Evolutionary conservation across 2,888 invertebrate species (phyloP).

Genomic region (Troides oblongomaculatus): DNA sequence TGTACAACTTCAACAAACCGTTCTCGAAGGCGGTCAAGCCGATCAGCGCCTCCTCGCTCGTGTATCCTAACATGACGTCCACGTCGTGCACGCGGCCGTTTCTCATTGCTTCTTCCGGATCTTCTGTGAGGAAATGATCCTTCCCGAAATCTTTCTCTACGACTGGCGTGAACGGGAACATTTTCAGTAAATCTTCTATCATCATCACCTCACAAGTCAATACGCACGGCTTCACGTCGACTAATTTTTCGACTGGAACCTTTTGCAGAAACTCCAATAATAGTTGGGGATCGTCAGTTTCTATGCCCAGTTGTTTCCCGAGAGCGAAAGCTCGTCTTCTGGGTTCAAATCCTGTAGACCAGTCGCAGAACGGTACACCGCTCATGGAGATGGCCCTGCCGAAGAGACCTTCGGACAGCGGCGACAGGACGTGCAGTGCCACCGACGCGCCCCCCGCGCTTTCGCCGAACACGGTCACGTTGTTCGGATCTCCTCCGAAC

Average conservation of each 20-base stretch:
- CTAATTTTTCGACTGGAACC: slow-evolving; percentile 38
- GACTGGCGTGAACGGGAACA: slow-evolving; percentile 52
- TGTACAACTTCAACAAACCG: slow-evolving; percentile 34
- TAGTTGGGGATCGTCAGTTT: slow-evolving; percentile 42
- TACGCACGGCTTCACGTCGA: slow-evolving; percentile 41
- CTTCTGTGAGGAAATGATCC: slow-evolving; percentile 47
- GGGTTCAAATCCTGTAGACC: slow-evolving; percentile 46
- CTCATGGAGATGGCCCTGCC: slow-evolving; percentile 82
- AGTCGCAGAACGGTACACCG: slow-evolving; percentile 56
- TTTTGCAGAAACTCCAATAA: slow-evolving; percentile 44
- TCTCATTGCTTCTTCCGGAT: slow-evolving; percentile 42
- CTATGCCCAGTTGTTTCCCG: slow-evolving; percentile 45
- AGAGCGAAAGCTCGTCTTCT: slow-evolving; percentile 59
- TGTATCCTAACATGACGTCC: slow-evolving; percentile 85
- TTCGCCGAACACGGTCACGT: slow-evolving; percentile 54
- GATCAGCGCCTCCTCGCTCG: slow-evolving; percentile 81
- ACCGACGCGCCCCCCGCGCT: slow-evolving; percentile 52
- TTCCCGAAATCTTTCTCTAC: slow-evolving; percentile 54
- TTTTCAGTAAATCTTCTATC: slow-evolving; percentile 40
- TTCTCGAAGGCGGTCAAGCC: slow-evolving; percentile 33
- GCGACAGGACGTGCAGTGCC: slow-evolving; percentile 49
- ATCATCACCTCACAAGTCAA: slow-evolving; percentile 43
- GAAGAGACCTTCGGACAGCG: slow-evolving; percentile 54
- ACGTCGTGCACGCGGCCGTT: slow-evolving; percentile 71
- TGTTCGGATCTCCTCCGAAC: slow-evolving; percentile 53